Base-by-base conservation (phyloP, 2,888 invertebrate species). In the Clepsis dumicolana region DNA sequence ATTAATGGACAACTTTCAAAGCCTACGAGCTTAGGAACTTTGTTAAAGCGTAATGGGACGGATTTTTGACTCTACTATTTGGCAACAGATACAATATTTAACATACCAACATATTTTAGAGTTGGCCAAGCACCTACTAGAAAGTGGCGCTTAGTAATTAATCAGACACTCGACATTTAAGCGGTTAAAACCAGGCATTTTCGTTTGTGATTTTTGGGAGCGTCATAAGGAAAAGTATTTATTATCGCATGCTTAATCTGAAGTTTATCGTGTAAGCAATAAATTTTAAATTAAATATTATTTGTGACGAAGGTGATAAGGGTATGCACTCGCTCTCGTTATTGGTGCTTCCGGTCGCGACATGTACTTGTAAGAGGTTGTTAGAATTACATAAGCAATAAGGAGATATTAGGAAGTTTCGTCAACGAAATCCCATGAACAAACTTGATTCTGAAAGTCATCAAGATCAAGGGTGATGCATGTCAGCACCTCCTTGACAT, bases 1-100 rank as follows among this genome's bases (percentile, higher is more conserved):
- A 54, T 32, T 60, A 18, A 60, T 60, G 24, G 24, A 12, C 27
- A 60, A 44, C 27, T 59, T 60, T 18, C 16, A 18, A 44, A 60
- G 27, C 50, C 48, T 32, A 50, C 24, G 16, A 16, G 27, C 27
- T 60, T 35, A 56, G 5, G 12, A 56, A 56, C 32, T 56, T 56
- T n/a, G 54, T 29, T 52, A 7, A 52, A 25, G 27, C n/a, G 52
- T 25, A 24, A 52, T 27, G 7, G n/a, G 52, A n/a, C 48, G 48
- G 21, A 21, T 48, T 48, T 48, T 21, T 48, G 48, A 48, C 48
- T 48, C 18, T 21, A 21, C 21, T 48, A 18, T 48, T 48, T 14
- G 12, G 24, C 27, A 27, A 5, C 7, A 27, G 27, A 2, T n/a
- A n/a, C n/a, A n/a, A n/a, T n/a, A n/a, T n/a, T n/a, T n/a, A n/a